Base-by-base conservation (phyloP, 2,797 vertebrate genomes). In the Sparidentex hasta region DNA sequence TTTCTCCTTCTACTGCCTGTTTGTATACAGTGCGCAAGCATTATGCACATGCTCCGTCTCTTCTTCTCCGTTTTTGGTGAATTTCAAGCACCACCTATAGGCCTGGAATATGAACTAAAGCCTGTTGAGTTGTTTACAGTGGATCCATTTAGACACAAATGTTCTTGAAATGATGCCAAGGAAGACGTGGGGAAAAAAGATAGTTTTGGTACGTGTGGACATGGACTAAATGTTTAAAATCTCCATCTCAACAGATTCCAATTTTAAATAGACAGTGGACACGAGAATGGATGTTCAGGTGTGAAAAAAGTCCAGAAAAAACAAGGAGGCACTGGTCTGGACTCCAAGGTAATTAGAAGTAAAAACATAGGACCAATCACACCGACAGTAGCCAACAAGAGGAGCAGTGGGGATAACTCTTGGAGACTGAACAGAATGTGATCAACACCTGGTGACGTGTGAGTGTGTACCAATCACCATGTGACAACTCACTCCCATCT, bases 311-410 rank as follows among this genome's bases (percentile, higher is more conserved):
- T 33, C 13, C 2, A 41, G 17, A 16, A 38, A 57, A 62, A 65
- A 66, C 17, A 41, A 54, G 11, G 18, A 52, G 25, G 29, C 18
- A 16, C 2, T 2, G 7, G 44, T 66, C 4, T 59, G 16, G 1
- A 21, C 20, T 61, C 59, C 13, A 38, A 61, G 41, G 17, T 52
- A 62, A 73, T 84, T 41, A 74, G 11, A 77, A 33, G 27, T 50
- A 33, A 29, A 48, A 13, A 51, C 14, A 74, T 18, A n/a, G 27
- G n/a, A 54, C 13, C 51, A 47, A 12, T 61, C 46, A 48, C 33
- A 46, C 5, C 29, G 47, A 25, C 3, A 54, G 18, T 4, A 23
- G 43, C 20, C 8, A 14, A 13, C 14, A 18, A 11, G 46, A 66
- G 25, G 3, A 23, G 33, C 0, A 20, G 20, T 1, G 0, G 27